Base-by-base conservation (phyloP, 2,888 invertebrate genomes). In the Eudemis profundana region DNA sequence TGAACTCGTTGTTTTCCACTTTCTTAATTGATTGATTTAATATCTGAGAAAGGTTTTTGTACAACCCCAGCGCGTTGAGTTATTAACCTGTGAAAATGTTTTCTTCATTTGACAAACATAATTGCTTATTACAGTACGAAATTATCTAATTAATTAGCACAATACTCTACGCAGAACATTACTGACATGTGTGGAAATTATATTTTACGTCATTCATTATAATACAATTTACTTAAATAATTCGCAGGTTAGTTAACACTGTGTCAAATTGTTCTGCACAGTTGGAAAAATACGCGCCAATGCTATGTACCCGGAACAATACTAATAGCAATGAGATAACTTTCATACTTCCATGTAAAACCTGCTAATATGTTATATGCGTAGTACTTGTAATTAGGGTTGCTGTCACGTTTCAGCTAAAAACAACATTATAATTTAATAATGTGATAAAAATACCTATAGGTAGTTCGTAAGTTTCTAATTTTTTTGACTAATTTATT, bases 121-220 rank as follows among this genome's bases (percentile, higher is more conserved):
- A 63, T 42, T 42, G 50, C 21, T 40, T 56, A 40, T 17, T 14
- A 8, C 19, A n/a, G 21, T 5, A 42, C 15, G 29, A 42, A 7
- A 63, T 49, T 57, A 49, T 63, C 23, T 17, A 36, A 50, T 50
- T 44, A 57, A 57, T 50, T 63, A 63, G 42, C 63, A 63, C 40
- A 49, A n/a, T 15, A 56, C 21, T 3, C 40, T 29, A 19, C 33
- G 44, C 8, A 27, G n/a, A 33, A 33, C 14, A 17, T 27, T 60
- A 49, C 60, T 38, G n/a, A 17, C 29, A 8, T 10, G 8, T 56
- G 33, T 50, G 50, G 42, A 57, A 50, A 40, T 47, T 2, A 0
- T 27, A 23, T 21, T 61, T 56, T 23, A 23, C 56, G 56, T 50
- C 49, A 23, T 36, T 50, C 49, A 23, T 36, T 50, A 27, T 33